Conservation (phyloP, 35 echinoderm and acorn worm species). For the Acanthaster planci region DNA sequence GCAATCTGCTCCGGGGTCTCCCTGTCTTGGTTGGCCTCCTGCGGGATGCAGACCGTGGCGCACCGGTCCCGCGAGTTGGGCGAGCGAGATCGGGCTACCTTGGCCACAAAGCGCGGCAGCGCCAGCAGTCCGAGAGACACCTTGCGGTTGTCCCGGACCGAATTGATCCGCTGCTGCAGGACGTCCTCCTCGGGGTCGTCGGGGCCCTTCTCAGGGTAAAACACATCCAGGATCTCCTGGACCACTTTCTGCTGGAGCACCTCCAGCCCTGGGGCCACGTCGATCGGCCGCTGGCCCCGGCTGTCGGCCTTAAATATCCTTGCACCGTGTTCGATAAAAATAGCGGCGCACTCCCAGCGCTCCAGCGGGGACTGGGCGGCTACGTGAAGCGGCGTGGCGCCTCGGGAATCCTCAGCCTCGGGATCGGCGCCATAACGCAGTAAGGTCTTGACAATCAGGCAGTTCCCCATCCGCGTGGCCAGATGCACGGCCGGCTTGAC, state of each 20-base stretch:
- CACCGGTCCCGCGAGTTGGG: slow-evolving; percentile 47
- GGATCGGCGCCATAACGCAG: slow-evolving; percentile 51
- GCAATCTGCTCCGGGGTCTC: not conserved
- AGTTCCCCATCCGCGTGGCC: slow-evolving; percentile 41
- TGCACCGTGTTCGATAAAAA: slow-evolving; percentile 40
- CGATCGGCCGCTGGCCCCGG: slow-evolving; percentile 41
- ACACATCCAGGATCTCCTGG: slow-evolving; percentile 49
- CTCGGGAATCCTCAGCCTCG: slow-evolving; percentile 43
- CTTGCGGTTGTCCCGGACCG: slow-evolving; percentile 54
- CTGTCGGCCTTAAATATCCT: slow-evolving; percentile 48
- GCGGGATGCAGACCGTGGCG: slow-evolving; percentile 36
- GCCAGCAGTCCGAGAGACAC: slow-evolving; percentile 56
- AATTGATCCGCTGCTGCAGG: slow-evolving; percentile 24
- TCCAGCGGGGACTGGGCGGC: slow-evolving; percentile 49
- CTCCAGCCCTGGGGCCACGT: slow-evolving; percentile 43
- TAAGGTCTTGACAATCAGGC: slow-evolving; percentile 50
- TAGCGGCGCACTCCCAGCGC: slow-evolving; percentile 56
- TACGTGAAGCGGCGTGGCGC: slow-evolving; percentile 45
- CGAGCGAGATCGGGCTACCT: slow-evolving; percentile 49
- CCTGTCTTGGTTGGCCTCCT: slow-evolving; percentile 6
- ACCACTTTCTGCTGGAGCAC: slow-evolving; percentile 49
- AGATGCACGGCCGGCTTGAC: slow-evolving; percentile 45
- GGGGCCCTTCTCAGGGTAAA: slow-evolving; percentile 32
- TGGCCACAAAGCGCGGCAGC: slow-evolving; percentile 54
- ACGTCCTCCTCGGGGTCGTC: slow-evolving; percentile 18